A percentile compares a stretch with the other conserved stretches of the same genome.
phyloP scores from a whole-genome alignment of 2,113 vertebrate species.

The Trogon surrucura region DNA sequence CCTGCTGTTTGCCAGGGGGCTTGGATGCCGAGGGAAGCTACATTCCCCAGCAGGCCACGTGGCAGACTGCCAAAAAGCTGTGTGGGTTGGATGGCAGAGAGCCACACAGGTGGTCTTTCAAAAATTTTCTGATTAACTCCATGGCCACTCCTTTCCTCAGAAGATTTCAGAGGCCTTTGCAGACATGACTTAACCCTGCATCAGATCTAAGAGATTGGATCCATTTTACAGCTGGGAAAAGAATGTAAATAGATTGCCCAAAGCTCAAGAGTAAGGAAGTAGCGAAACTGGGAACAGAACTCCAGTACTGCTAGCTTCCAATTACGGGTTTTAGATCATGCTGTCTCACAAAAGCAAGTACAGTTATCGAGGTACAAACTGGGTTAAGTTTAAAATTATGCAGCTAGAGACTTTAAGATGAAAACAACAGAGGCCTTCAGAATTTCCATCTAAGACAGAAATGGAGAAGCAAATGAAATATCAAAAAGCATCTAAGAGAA shows the following conservation, averaged over 20 bases:
- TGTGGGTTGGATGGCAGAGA: conserved; percentile 52
- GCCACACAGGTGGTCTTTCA: conserved; percentile 66
- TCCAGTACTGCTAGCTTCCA: not conserved
- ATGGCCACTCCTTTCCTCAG: conserved; percentile 45
- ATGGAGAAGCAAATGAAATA: not conserved
- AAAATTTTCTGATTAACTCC: conserved; percentile 46
- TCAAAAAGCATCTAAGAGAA: not conserved
- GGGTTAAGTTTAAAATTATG: not conserved
- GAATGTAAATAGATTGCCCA: conserved; percentile 20
- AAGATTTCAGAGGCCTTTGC: conserved; percentile 19
- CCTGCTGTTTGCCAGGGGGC: conserved; percentile 33
- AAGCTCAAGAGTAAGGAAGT: conserved; percentile 6
- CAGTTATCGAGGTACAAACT: fast-evolving
- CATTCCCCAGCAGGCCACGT: conserved; percentile 16
- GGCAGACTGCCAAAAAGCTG: conserved; percentile 20
- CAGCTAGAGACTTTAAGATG: not conserved
- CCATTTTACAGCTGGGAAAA: conserved; percentile 26
- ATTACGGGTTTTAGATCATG: not conserved
- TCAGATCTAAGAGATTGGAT: conserved; percentile 15
- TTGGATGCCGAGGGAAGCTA: not conserved
- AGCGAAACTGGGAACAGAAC: not conserved
- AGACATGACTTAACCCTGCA: conserved; percentile 23
- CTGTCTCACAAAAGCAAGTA: not conserved
- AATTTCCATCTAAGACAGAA: not conserved
- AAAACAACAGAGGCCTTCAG: not conserved